A percentile compares a stretch with the other conserved stretches of the same genome.
phyloP scores from a whole-genome alignment of 2,113 vertebrate genomes.

The Gopherus flavomarginatus region DNA sequence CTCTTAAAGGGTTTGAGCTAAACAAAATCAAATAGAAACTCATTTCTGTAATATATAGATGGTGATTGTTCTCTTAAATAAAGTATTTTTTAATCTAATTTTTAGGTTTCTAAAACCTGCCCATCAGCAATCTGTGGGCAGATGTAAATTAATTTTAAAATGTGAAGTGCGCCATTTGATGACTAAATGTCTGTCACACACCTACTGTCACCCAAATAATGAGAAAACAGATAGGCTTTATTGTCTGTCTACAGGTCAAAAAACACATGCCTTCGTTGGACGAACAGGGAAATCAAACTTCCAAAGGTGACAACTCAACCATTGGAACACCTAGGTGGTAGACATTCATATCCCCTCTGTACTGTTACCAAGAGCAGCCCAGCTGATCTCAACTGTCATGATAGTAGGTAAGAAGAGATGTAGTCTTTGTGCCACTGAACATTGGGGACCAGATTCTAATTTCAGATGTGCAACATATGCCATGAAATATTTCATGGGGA shows the following conservation, averaged over 20 bases:
- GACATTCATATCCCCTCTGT: neutral
- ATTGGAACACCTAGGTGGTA: neutral
- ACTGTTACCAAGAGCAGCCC: neutral
- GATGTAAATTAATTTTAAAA: conserved; percentile 36
- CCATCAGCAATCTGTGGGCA: neutral
- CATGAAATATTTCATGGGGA: neutral
- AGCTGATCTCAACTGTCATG: neutral
- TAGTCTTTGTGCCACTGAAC: neutral
- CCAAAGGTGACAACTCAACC: neutral
- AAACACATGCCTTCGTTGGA: conserved; percentile 26
- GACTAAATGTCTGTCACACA: conserved; percentile 29
- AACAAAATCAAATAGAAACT: neutral
- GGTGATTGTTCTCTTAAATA: neutral
- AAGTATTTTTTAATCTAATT: neutral
- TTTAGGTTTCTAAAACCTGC: neutral
- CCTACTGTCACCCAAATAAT: conserved; percentile 10
- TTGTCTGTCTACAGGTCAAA: neutral
- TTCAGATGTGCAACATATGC: accelerated
- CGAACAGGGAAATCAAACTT: conserved; percentile 10
- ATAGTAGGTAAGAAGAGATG: neutral
- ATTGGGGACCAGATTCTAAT: neutral
- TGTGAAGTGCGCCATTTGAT: conserved; percentile 25
- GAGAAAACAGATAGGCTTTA: neutral
- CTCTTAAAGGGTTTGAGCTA: neutral
- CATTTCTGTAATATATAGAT: neutral